Base-by-base conservation (phyloP, 2,113 vertebrate genomes). In the Ornithorhynchus anatinus region DNA sequence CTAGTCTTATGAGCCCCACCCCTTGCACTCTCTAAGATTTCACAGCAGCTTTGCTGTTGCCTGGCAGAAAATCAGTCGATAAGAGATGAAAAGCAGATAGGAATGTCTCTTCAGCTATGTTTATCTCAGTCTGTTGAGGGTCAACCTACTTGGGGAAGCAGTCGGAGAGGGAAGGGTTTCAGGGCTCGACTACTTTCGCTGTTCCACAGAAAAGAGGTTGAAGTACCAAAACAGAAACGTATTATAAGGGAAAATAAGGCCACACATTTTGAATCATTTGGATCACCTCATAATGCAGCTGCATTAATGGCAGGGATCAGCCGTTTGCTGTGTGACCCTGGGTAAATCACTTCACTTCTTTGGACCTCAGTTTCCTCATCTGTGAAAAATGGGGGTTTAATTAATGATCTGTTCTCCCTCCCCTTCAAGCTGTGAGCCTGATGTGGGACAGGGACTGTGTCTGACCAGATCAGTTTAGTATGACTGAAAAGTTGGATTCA, bases 51-150 rank as follows among this genome's bases (percentile, higher is more conserved):
- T 75, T 72, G 80, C 70, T 56, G 51, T 48, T 67, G 73, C 43
- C 71, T 66, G 48, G 54, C 53, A 43, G 13, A 27, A 67, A 74
- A 84, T 77, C 72, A 76, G 37, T 2, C 7, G 31, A 7, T 33
- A 45, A 48, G 50, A 62, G 78, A 80, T 82, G 81, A 75, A 81
- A 72, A 69, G 67, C 71, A 4, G 19, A 50, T 17, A 3, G 25
- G 47, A 50, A 50, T 16, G 47, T 29, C 35, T 36, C 29, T 57
- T n/a, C n/a, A n/a, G n/a, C n/a, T n/a, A n/a, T 63, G 40, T 65
- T 83, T 74, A 63, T 79, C 70, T 77, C 70, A 3, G 15, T 61
- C 19, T 3, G 38, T 62, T 66, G 75, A 83, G 75, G 80, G 78
- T 77, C 80, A 63, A 48, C 45, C 35, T 7, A 4, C 58, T 47